These are phyloP conservation scores for Amblyteles armatorius DNA, from an alignment of 2,888 invertebrate genomes.

Conservation along the genomic window DNA sequence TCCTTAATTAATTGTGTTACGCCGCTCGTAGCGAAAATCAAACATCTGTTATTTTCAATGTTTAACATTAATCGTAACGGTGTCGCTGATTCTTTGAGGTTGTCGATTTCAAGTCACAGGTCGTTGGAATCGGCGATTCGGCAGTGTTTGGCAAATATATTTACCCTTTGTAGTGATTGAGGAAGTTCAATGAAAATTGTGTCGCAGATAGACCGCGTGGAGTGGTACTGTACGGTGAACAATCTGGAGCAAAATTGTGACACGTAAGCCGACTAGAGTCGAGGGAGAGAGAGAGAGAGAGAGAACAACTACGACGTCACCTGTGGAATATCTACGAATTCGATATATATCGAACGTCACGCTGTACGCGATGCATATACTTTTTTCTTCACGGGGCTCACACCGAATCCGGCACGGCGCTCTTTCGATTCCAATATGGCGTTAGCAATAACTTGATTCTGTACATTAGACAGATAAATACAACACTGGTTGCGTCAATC, in stretches of 20 bases:
- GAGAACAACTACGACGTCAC: neutral
- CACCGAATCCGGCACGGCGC: slow-evolving; percentile 3
- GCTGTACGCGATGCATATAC: neutral
- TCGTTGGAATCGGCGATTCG: neutral
- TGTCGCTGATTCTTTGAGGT: neutral
- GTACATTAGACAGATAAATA: neutral
- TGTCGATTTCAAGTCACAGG: neutral
- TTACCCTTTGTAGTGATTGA: slow-evolving; percentile 17
- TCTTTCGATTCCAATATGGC: slow-evolving; percentile 21
- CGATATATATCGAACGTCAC: slow-evolving; percentile 17
- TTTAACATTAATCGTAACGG: slow-evolving; percentile 2
- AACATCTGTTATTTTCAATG: neutral
- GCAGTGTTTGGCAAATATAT: neutral
- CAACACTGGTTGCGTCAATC: neutral
- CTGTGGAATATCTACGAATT: slow-evolving; percentile 16
- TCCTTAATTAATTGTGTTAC: neutral
- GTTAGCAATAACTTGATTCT: neutral
- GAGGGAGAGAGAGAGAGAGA: slow-evolving; percentile 3
- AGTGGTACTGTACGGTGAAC: slow-evolving; percentile 16
- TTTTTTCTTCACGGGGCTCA: neutral
- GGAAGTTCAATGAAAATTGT: slow-evolving; percentile 3
- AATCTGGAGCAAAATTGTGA: slow-evolving; percentile 35
- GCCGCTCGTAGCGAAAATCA: neutral
- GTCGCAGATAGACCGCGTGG: neutral
- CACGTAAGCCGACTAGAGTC: slow-evolving; percentile 20